A percentile compares a stretch with the other conserved stretches of the same genome.
phyloP scores from a whole-genome alignment of 2,113 vertebrate species.

The Aldabrachelys gigantea region DNA sequence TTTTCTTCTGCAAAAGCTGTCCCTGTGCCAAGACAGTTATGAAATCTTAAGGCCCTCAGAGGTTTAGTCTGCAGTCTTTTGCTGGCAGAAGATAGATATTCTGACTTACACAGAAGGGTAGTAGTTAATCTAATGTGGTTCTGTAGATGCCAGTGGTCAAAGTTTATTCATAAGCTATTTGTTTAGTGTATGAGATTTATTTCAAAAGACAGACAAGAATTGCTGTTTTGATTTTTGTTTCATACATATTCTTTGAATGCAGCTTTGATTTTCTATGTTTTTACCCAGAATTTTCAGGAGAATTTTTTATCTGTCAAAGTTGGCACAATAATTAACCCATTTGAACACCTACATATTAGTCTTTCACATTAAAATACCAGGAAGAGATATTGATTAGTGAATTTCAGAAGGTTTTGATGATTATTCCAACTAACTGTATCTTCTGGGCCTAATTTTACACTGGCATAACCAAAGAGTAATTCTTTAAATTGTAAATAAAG shows the following conservation, averaged over 20 bases:
- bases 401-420: not conserved
- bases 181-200: not conserved
- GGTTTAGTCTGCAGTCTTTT: not conserved
- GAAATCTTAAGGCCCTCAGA: not conserved
- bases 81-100: not conserved
- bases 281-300: not conserved
- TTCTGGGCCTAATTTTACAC: not conserved
- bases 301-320: not conserved
- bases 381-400: fast-evolving
- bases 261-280: not conserved
- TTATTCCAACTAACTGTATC: not conserved
- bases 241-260: not conserved
- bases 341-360: fast-evolving
- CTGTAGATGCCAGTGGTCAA: not conserved
- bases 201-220: not conserved
- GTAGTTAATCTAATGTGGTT: not conserved
- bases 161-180: not conserved
- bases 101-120: not conserved
- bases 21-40: not conserved
- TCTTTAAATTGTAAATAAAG: not conserved
- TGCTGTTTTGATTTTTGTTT: not conserved
- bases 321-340: not conserved
- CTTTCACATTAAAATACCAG: not conserved
- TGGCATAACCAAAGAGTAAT: fast-evolving
- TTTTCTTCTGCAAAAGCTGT: not conserved